Conservation (phyloP, 2,113 vertebrate species). For the Candoia aspera region DNA sequence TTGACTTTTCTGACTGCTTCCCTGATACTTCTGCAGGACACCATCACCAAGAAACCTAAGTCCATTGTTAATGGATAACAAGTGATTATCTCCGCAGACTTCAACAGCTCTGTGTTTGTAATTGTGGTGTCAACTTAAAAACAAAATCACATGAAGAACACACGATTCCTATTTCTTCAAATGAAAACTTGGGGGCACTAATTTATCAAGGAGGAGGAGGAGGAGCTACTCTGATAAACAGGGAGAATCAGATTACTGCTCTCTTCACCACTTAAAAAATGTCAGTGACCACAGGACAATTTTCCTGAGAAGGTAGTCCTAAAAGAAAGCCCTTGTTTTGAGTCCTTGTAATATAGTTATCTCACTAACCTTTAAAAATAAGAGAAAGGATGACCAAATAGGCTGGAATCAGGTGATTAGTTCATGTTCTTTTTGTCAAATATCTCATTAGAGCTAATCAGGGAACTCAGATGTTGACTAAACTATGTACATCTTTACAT, state of each 20-base stretch:
- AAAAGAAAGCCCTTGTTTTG: constrained; percentile 41
- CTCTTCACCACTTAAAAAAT: too few species aligned
- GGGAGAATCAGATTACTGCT: too few species aligned
- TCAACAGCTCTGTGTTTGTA: neutral
- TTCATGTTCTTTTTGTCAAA: constrained; percentile 45
- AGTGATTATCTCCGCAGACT: too few species aligned
- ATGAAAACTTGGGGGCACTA: neutral
- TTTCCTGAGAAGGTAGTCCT: neutral
- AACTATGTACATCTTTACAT: constrained; percentile 68
- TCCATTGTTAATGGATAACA: too few species aligned
- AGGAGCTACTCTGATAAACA: neutral
- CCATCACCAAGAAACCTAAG: too few species aligned
- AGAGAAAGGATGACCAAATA: constrained; percentile 53
- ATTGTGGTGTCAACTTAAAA: neutral
- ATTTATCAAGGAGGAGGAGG: neutral
- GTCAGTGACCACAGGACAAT: neutral
- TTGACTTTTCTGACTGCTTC: too few species aligned
- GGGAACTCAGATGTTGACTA: constrained; percentile 48
- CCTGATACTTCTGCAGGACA: too few species aligned
- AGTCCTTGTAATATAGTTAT: constrained; percentile 28
- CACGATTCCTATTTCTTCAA: too few species aligned
- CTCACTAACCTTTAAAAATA: constrained; percentile 28
- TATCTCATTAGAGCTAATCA: constrained; percentile 67
- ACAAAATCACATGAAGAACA: neutral
- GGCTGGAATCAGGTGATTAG: constrained; percentile 32